Conservation (phyloP, 2,888 invertebrate genomes). For the Erebia aethiops region DNA sequence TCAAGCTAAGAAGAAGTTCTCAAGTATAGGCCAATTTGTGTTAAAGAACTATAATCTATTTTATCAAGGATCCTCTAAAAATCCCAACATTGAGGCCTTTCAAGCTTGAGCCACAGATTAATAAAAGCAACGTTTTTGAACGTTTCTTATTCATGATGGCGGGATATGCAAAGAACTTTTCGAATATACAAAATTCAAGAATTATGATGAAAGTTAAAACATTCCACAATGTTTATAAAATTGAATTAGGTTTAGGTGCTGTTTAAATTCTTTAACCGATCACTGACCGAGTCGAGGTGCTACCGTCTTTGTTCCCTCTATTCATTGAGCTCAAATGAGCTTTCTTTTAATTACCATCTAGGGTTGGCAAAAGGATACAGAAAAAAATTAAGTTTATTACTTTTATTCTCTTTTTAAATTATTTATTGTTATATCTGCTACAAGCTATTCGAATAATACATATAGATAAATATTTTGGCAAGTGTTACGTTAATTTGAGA, state of each 20-base stretch:
- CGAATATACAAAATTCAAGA: too few species aligned
- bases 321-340: constrained; percentile 68
- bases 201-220: too few species aligned
- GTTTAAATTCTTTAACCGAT: constrained; percentile 63
- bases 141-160: too few species aligned
- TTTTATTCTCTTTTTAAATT: not conserved
- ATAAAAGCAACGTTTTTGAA: too few species aligned
- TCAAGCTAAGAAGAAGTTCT: too few species aligned
- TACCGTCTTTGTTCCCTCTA: constrained; percentile 70
- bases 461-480: not conserved
- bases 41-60: too few species aligned
- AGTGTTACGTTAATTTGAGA: not conserved
- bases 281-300: constrained; percentile 55
- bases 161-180: too few species aligned
- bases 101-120: too few species aligned
- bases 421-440: not conserved
- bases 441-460: too few species aligned
- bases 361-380: constrained; percentile 50
- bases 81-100: too few species aligned
- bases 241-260: constrained; percentile 31
- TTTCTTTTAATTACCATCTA: constrained; percentile 72
- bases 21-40: too few species aligned
- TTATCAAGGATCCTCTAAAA: too few species aligned
- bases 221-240: constrained; percentile 23
- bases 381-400: not conserved